Evolutionary conservation across 2,888 invertebrate species (phyloP), one percentile per base, ranked within the genome.

Genomic region (Caenorhabditis zanzibari): DNA sequence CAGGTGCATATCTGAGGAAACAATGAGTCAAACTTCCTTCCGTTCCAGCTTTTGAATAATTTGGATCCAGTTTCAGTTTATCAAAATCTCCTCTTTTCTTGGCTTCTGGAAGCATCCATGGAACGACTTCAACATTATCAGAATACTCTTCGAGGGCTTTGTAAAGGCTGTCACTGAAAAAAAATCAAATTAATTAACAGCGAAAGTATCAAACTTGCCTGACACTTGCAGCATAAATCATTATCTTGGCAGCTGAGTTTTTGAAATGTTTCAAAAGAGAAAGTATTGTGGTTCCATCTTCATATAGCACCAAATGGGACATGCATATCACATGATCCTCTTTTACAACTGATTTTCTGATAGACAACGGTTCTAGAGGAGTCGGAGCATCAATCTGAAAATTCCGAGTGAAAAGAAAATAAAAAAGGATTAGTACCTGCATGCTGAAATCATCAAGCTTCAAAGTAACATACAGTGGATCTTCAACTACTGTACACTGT

Each of bases 221-320:
- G 19, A 84, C 35, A 66, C 84, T 84, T 10, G 84, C 80, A 19
- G 84, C 80, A 58, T 84, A 84, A 35, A 84, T 76, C 35, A 72
- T 56, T 52, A 84, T 84, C 56, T 68, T 73, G 44, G 64, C 41
- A 26, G 74, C 76, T 6, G 80, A 54, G 38, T 69, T 54, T 75
- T 71, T 69, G 52, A 80, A 84, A 64, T 84, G 80, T 41, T 81
- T 76, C 26, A 84, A 19, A 19, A 84, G 76, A 5, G 84, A 80
- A 28, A 84, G 69, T 7, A 84, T 56, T 12, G 80, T 81, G 5
- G 80, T 64, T 5, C 84, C 84, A 59, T 84, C 84, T 64, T 84
- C 84, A 56, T 80, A 84, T 19, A 84, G 71, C 22, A 84, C 61
- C 28, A 84, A 64, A 73, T 84, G 84, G 4, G 84, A 77, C 75